Conservation (phyloP, 2,113 vertebrate genomes). For the Mixornis gularis region DNA sequence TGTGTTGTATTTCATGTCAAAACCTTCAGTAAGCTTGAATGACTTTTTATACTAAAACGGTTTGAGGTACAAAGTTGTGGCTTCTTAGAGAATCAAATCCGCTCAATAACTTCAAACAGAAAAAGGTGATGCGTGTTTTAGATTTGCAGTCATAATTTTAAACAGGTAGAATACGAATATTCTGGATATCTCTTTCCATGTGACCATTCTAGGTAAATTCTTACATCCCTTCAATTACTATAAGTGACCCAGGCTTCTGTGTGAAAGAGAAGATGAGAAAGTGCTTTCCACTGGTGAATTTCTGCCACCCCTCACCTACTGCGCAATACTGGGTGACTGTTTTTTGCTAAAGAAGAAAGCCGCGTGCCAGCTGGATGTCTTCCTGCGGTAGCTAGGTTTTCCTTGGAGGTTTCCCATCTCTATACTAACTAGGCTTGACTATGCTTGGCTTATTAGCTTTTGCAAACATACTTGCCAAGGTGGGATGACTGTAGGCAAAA, state of each 20-base stretch:
- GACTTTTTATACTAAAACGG: background rate
- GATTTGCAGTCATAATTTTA: background rate
- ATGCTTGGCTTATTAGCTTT: conserved; percentile 49
- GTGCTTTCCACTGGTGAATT: background rate
- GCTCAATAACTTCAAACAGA: background rate
- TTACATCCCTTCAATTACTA: background rate
- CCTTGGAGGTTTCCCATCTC: conserved; percentile 60
- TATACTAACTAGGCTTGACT: conserved; percentile 47
- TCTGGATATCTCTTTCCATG: background rate
- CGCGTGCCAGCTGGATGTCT: conserved; percentile 17
- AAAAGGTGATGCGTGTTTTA: fast-evolving
- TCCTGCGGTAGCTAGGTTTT: conserved; percentile 49
- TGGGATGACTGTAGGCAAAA: conserved; percentile 58
- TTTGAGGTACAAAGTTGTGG: background rate
- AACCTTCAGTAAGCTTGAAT: background rate
- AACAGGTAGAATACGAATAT: background rate
- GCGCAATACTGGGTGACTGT: background rate
- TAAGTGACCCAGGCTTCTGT: background rate
- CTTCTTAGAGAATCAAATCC: background rate
- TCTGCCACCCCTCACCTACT: background rate
- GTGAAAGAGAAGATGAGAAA: background rate
- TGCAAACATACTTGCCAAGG: conserved; percentile 31
- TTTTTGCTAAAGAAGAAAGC: conserved; percentile 15
- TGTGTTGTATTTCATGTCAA: background rate
- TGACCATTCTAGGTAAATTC: background rate